phyloP scores from a whole-genome alignment of 2,888 invertebrate genomes.

The Saturnia japonica region DNA sequence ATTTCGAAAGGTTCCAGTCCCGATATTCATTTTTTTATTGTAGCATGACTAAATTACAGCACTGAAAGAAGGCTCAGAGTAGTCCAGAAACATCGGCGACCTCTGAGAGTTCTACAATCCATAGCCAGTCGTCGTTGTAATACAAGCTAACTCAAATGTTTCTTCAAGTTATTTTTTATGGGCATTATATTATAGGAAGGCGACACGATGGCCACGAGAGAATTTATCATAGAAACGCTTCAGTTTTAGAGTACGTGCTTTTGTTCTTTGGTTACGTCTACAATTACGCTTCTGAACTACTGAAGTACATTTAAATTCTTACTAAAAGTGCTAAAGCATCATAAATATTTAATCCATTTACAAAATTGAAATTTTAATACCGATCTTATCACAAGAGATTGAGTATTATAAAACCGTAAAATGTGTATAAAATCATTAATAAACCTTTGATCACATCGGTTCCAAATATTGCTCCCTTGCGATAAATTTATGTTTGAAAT shows the following conservation, averaged over 20 bases:
- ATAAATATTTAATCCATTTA: not conserved
- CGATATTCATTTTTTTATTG: not conserved
- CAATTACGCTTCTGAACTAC: not conserved
- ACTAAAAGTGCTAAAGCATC: not conserved
- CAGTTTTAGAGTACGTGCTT: too few species aligned
- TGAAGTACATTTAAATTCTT: not conserved
- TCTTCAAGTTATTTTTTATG: too few species aligned
- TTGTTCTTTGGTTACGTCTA: constrained; percentile 1
- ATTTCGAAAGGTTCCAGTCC: too few species aligned
- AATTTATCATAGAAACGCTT: too few species aligned
- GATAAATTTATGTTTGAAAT: constrained; percentile 21
- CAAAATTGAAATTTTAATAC: not conserved
- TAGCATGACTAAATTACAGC: not conserved
- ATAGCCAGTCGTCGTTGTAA: too few species aligned
- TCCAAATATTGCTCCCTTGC: constrained; percentile 44
- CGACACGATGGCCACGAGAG: too few species aligned
- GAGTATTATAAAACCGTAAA: constrained; percentile 27
- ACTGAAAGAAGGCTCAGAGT: not conserved
- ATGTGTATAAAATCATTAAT: constrained; percentile 29
- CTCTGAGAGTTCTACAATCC: too few species aligned
- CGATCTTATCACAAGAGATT: constrained; percentile 10
- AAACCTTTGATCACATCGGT: constrained; percentile 52
- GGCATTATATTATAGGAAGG: too few species aligned
- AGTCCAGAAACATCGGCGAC: too few species aligned
- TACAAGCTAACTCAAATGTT: too few species aligned